phyloP scores from a whole-genome alignment of 2,888 invertebrate genomes.

The Slavum lentiscoides region DNA sequence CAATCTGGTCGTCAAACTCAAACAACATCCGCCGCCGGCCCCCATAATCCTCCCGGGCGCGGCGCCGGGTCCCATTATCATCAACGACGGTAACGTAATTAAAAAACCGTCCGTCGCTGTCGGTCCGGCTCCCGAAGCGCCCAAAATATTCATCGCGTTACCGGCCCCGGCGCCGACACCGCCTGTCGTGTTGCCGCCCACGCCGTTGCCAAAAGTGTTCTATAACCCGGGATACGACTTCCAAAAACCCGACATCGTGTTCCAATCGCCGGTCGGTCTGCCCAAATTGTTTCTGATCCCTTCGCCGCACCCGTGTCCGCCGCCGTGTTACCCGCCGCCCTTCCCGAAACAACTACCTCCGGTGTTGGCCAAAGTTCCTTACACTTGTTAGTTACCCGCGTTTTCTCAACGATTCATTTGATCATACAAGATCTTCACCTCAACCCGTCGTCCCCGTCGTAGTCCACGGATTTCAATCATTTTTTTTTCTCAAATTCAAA shows the following conservation, averaged over 20 bases:
- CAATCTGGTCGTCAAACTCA: background rate
- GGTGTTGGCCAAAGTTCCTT: background rate
- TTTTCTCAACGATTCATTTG: too few relatives aligned
- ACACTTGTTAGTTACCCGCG: background rate
- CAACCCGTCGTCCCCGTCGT: too few relatives aligned
- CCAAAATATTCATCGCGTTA: background rate
- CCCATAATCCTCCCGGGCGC: background rate
- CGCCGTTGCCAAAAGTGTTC: slow-evolving; percentile 9
- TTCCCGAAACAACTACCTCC: background rate
- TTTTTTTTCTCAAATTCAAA: too few relatives aligned
- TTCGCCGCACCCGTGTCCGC: background rate
- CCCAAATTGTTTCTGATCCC: background rate
- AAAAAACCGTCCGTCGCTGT: background rate
- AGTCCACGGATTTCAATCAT: too few relatives aligned
- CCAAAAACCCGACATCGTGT: background rate
- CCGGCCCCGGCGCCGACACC: background rate
- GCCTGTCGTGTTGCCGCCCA: background rate
- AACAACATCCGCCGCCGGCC: background rate
- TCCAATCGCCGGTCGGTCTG: background rate
- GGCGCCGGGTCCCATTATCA: slow-evolving; percentile 5
- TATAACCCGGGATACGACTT: background rate
- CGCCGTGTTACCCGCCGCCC: background rate
- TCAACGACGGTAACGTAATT: background rate
- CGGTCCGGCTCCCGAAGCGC: background rate
- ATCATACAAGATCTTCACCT: too few relatives aligned